A percentile compares a stretch with the other conserved stretches of the same genome.
These are phyloP conservation scores for Halichondria panicea DNA, from an alignment of 37 sponge, comb jelly and placozoan species.

Conservation along the genomic window DNA sequence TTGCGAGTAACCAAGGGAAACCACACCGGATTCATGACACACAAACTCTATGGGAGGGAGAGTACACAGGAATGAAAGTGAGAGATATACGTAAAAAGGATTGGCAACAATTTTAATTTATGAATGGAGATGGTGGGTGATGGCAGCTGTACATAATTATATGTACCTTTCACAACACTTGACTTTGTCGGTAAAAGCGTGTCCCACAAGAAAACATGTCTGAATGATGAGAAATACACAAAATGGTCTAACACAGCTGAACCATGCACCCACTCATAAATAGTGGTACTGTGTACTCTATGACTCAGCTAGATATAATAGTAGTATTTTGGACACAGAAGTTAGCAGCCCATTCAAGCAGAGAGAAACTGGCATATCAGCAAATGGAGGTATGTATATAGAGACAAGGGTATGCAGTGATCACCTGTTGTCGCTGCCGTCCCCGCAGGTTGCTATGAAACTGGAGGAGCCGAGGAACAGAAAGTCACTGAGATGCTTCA, in stretches of 20 bases:
- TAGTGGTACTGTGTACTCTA: no score
- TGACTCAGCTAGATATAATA: no score
- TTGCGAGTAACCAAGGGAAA: slow-evolving; percentile 75
- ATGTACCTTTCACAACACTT: slow-evolving; percentile 78
- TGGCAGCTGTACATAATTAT: no score
- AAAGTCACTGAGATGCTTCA: slow-evolving; percentile 61
- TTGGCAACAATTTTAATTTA: background rate
- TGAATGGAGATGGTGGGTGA: no score
- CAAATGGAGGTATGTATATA: no score
- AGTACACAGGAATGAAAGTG: no score
- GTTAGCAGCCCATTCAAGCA: no score
- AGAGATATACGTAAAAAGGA: background rate
- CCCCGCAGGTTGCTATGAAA: slow-evolving; percentile 81
- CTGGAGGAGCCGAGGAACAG: slow-evolving; percentile 88
- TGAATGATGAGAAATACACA: slow-evolving; percentile 1
- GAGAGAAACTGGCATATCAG: no score
- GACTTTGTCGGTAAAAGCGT: slow-evolving; percentile 77
- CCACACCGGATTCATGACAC: slow-evolving; percentile 85
- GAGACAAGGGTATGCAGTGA: no score
- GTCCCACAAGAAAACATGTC: slow-evolving; percentile 87
- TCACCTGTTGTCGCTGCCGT: slow-evolving; percentile 73
- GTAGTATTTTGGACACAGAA: no score
- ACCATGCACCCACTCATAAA: no score
- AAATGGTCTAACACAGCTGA: background rate
- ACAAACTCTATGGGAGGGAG: slow-evolving; percentile 42